A percentile compares a stretch with the other conserved stretches of the same genome.
These are phyloP conservation scores for Percopsis omiscomaycus DNA, from an alignment of 2,797 vertebrate genomes.

Conservation along the genomic window DNA sequence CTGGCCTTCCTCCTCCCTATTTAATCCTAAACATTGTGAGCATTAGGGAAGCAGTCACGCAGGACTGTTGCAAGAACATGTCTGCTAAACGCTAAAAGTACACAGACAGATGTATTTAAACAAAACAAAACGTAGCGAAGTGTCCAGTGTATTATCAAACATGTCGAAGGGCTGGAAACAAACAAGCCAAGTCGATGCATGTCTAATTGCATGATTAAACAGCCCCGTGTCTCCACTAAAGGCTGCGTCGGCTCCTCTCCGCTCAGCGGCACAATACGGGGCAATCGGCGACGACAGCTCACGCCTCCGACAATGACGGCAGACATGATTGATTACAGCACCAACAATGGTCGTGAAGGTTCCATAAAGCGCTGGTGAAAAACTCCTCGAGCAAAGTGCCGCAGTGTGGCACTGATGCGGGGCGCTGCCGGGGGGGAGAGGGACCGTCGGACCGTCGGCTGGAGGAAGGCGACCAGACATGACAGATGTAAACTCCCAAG, in stretches of 20 bases:
- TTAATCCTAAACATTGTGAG: constrained; percentile 31
- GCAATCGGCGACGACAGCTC: constrained; percentile 60
- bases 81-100: constrained; percentile 15
- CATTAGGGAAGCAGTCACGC: constrained; percentile 30
- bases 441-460: neutral
- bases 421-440: constrained; percentile 9
- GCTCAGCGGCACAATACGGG: constrained; percentile 66
- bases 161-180: constrained; percentile 23
- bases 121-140: constrained; percentile 39
- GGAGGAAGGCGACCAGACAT: constrained; percentile 16
- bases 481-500: neutral
- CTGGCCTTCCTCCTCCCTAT: constrained; percentile 36
- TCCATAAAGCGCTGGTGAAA: constrained; percentile 32
- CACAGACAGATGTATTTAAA: constrained; percentile 30
- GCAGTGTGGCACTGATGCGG: constrained; percentile 31
- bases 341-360: constrained; percentile 61
- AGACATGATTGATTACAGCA: constrained; percentile 71
- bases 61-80: constrained; percentile 1
- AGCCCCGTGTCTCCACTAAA: constrained; percentile 31
- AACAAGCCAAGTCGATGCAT: constrained; percentile 37
- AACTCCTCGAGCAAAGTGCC: constrained; percentile 37
- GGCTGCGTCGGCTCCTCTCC: constrained; percentile 53
- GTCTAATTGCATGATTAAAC: constrained; percentile 60
- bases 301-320: constrained; percentile 49
- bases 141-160: neutral